These are phyloP conservation scores for Pandemis cinnamomeana DNA, from an alignment of 2,888 invertebrate species.

Conservation along the genomic window DNA sequence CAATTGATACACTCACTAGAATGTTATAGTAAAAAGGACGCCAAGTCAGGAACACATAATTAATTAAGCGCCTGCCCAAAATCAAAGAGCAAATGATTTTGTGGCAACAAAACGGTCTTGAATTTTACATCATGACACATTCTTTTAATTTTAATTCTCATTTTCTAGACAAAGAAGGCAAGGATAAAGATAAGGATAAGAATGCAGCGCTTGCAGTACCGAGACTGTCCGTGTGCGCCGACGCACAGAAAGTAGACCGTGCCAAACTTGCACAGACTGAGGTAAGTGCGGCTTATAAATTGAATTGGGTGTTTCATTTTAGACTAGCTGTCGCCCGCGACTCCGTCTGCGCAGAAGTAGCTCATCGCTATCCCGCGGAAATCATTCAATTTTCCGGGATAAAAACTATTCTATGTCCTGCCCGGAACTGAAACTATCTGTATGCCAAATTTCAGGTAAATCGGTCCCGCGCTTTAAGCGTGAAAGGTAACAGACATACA, in stretches of 20 bases:
- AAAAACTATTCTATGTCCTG: no score
- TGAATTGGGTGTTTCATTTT: not conserved
- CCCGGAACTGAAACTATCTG: no score
- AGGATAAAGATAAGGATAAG: slow-evolving; percentile 92
- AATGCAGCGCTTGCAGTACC: slow-evolving; percentile 92
- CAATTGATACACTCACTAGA: no score
- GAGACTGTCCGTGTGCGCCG: slow-evolving; percentile 95
- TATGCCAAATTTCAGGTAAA: no score
- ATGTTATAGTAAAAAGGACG: no score
- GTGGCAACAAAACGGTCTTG: not conserved
- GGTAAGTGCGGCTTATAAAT: slow-evolving; percentile 68
- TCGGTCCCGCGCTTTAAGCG: no score
- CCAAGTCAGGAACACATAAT: no score
- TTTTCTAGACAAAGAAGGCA: slow-evolving; percentile 89
- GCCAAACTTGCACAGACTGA: slow-evolving; percentile 96
- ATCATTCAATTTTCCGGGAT: no score
- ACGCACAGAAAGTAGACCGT: slow-evolving; percentile 96
- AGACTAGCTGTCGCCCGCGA: not conserved
- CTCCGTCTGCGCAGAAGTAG: no score
- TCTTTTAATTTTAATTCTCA: slow-evolving; percentile 17
- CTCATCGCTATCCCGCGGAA: no score
- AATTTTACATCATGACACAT: not conserved
- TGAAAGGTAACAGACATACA: no score
- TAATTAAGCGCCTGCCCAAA: not conserved
- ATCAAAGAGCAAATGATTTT: not conserved